Evolutionary conservation across 1,140 invertebrate species (phyloP).

Genomic region (Solen grandis): DNA sequence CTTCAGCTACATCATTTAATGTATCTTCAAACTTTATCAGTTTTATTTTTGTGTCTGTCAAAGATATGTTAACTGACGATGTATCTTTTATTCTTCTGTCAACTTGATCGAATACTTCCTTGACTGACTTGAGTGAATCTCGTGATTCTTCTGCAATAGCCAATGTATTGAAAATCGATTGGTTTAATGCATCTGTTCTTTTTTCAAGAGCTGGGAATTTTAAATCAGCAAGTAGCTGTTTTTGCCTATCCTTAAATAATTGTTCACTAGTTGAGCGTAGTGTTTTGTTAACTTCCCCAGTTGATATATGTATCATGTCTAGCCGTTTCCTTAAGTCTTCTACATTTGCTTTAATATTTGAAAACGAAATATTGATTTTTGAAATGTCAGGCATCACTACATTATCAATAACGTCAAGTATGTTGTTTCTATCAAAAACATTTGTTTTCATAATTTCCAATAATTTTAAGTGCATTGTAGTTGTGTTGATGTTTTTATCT

Average conservation of each 20-base stretch:
- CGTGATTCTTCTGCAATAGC: neutral
- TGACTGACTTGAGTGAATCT: neutral
- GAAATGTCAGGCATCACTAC: conserved; percentile 2
- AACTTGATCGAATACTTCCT: conserved; percentile 1
- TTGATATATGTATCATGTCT: neutral
- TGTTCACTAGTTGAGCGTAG: conserved; percentile 32
- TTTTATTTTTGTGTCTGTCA: neutral
- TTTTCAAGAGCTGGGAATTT: conserved; percentile 24
- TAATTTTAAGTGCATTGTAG: neutral
- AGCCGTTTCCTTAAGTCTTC: conserved; percentile 9
- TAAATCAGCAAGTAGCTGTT: conserved; percentile 34
- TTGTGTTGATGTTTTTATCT: neutral
- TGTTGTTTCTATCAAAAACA: conserved; percentile 11
- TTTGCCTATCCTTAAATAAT: conserved; percentile 41
- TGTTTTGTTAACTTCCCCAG: conserved; percentile 42
- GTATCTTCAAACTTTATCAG: neutral
- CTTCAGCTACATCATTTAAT: neutral
- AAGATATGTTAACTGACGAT: conserved; percentile 22
- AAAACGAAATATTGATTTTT: neutral
- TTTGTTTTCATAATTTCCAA: neutral
- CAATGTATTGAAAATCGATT: neutral
- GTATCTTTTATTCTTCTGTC: neutral
- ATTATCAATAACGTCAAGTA: neutral
- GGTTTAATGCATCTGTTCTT: neutral
- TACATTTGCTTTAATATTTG: neutral